Percentiles rank a stretch among this genome's conserved stretches.
phyloP scores from a whole-genome alignment of 2,888 invertebrate species.

The Dynastes tityus region DNA sequence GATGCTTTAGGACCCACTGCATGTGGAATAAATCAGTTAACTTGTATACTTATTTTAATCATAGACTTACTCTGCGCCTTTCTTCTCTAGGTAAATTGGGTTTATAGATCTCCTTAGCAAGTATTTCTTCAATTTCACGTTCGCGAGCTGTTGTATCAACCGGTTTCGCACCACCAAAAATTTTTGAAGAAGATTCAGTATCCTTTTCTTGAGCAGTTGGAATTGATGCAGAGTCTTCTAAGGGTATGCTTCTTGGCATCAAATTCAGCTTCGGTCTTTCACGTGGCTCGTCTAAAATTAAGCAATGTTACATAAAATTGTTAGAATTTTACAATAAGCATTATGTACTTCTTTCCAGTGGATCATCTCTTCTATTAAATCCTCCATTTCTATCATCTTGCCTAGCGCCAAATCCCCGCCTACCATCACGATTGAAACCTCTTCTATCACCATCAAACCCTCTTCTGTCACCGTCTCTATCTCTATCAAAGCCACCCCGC shows the following conservation, averaged over 20 bases:
- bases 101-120: conserved; percentile 74
- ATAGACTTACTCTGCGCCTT: conserved; percentile 59
- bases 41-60: background rate
- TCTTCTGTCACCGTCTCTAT: conserved; percentile 64
- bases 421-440: conserved; percentile 59
- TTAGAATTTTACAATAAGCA: background rate
- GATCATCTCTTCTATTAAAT: conserved; percentile 57
- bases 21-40: too few species aligned
- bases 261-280: conserved; percentile 87
- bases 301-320: background rate
- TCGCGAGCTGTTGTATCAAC: conserved; percentile 94
- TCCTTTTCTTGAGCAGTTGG: conserved; percentile 60
- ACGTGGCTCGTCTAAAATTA: conserved; percentile 72
- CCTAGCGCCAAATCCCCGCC: conserved; percentile 62
- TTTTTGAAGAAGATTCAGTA: conserved; percentile 72
- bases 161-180: conserved; percentile 96
- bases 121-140: conserved; percentile 91
- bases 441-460: conserved; percentile 58
- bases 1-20: too few species aligned
- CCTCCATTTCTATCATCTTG: conserved; percentile 64
- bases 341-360: conserved; percentile 45
- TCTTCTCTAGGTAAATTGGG: conserved; percentile 58
- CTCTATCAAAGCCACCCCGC: conserved; percentile 60
- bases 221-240: conserved; percentile 70
- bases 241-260: conserved; percentile 85